Base-by-base conservation (phyloP, 2,797 vertebrate species). In the Podarcis siculus region DNA sequence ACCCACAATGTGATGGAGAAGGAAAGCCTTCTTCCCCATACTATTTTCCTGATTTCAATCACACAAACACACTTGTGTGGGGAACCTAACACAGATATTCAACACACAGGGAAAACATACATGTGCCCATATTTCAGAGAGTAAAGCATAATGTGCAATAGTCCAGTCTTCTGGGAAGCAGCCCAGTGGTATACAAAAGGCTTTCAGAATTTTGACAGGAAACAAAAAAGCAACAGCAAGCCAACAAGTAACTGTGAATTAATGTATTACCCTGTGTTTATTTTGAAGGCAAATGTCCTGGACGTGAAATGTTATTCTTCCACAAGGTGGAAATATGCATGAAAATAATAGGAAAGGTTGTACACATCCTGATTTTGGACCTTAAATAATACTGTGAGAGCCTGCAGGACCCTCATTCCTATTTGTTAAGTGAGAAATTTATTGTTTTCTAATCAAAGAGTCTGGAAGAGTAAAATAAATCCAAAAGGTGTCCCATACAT, bases 371-470 rank as follows among this genome's bases (percentile, higher is more conserved):
- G 72, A 45, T 2, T 3, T 6, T 58, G 45, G 55, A 42, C 37
- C 30, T 85, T 61, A 23, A 78, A 83, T 4, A 78, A 55, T 21
- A 49, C 55, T 73, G 37, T 15, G 5, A 49, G 23, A 35, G 71
- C 71, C 71, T 72, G 35, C 2, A 3, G 35, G 66, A 79, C 25
- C 37, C 58, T 58, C 39, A 19, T 73, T 81, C 55, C 67, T 79
- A 35, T 81, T 85, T 64, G 3, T 37, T 7, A 66, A 49, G n/a
- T 49, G 21, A 75, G 58, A 35, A 58, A 66, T 58, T 49, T 64
- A 72, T 39, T 15, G 25, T 86, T 89, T 83, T 88, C 55, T 82
- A 91, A 92, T 64, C 7, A 92, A 87, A 92, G 78, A 87, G 42
- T 7, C 91, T 8, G 80, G 75, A 88, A 39, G 8, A 77, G 49